A percentile compares a stretch with the other conserved stretches of the same genome.
Evolutionary conservation across 2,888 invertebrate species (phyloP).

Genomic region (Drosophila setosimentum): DNA sequence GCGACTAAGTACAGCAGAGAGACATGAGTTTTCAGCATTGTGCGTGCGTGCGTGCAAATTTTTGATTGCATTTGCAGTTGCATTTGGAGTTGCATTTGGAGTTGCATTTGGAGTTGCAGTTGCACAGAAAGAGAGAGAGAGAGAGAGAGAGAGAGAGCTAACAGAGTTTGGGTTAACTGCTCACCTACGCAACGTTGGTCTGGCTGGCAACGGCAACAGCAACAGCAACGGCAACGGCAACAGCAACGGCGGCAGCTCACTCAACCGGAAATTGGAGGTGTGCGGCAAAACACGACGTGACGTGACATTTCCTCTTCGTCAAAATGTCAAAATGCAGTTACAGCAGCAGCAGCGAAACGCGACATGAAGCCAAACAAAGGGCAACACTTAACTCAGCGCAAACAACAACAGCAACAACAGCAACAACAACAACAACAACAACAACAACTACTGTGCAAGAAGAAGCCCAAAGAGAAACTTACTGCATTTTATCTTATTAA

Average conservation of each 20-base stretch:
- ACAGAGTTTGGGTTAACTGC: conserved; percentile 33
- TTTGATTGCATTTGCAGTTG: conserved; percentile 63
- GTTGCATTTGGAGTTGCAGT: conserved; percentile 2
- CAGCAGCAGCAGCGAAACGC: conserved; percentile 44
- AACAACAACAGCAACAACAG: conserved; percentile 24
- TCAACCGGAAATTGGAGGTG: conserved; percentile 85
- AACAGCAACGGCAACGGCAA: conserved; percentile 11
- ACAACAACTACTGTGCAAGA: conserved; percentile 8
- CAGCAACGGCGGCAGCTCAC: conserved; percentile 61
- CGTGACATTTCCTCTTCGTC: conserved; percentile 85
- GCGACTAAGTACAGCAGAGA: conserved; percentile 35
- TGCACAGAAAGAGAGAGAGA: not conserved
- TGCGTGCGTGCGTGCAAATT: conserved; percentile 74
- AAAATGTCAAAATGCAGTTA: conserved; percentile 84
- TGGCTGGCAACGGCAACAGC: conserved; percentile 26
- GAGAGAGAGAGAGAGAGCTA: not conserved
- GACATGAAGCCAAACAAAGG: conserved; percentile 67
- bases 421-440: conserved; percentile 17
- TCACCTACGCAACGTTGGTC: conserved; percentile 42
- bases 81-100: conserved; percentile 5
- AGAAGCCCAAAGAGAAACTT: conserved; percentile 21
- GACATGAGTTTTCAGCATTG: conserved; percentile 42
- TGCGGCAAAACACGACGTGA: conserved; percentile 86
- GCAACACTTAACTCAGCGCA: conserved; percentile 40
- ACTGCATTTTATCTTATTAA: conserved; percentile 43